A percentile compares a stretch with the other conserved stretches of the same genome.
phyloP scores from a whole-genome alignment of 2,797 vertebrate species.

The Epinephelus malabaricus region DNA sequence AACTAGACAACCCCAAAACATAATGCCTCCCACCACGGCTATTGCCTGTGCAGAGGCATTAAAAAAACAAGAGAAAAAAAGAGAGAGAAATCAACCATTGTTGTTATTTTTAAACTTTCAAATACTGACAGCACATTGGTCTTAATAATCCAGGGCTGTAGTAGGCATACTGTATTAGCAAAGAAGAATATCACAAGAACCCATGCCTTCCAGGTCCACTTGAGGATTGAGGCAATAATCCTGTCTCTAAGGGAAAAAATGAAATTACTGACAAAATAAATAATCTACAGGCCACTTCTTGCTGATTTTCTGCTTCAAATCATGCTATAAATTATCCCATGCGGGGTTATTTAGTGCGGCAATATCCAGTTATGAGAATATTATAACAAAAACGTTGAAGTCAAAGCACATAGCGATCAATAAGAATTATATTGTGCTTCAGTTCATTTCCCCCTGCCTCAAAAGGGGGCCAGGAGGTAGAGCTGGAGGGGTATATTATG shows the following conservation, averaged over 20 bases:
- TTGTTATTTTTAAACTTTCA: no score
- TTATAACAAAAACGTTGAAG: conserved; percentile 33
- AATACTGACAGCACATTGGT: no score
- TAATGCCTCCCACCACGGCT: no score
- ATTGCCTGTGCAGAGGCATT: no score
- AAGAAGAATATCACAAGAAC: background rate
- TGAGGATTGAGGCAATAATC: background rate
- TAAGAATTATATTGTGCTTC: conserved; percentile 30
- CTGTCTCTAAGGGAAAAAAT: background rate
- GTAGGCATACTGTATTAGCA: no score
- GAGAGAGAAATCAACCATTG: no score
- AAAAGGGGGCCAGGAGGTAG: background rate
- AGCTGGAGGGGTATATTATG: conserved; percentile 9
- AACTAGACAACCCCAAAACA: no score
- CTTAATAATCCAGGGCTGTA: no score
- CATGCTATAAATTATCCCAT: conserved; percentile 37
- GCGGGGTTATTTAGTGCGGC: conserved; percentile 31
- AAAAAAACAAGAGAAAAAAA: no score
- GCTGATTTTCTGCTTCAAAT: conserved; percentile 40
- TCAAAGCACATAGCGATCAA: conserved; percentile 35
- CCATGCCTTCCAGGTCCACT: background rate
- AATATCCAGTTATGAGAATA: conserved; percentile 35
- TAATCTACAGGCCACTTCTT: conserved; percentile 31
- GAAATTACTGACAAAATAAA: conserved; percentile 22
- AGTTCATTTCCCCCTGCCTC: conserved; percentile 10